Base-by-base conservation (phyloP, 2,113 vertebrate species). In the Cyprinodon tularosa region DNA sequence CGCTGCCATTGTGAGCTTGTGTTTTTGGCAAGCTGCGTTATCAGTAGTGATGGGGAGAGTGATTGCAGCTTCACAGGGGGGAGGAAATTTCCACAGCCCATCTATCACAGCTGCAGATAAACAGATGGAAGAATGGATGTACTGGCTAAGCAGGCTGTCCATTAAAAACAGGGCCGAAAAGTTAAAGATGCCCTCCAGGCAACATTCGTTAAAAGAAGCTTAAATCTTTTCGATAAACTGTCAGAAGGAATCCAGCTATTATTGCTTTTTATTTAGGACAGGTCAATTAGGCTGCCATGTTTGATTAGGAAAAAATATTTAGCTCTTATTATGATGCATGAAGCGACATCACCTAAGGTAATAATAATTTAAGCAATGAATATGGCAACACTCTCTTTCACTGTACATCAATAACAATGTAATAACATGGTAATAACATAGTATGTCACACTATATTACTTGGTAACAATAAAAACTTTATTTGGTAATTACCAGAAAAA, bases 1-100 rank as follows among this genome's bases (percentile, higher is more conserved):
- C 66, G 78, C 81, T 84, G 80, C 88, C 82, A 82, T 72, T 86
- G 83, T 57, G 86, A 84, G 83, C 71, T 82, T 80, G 83, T 88
- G 90, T 90, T 89, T 91, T 84, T 91, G 88, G 90, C 90, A 86
- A 57, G 57, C 82, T 71, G 84, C 73, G 74, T 90, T 91, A 90
- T 90, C 90, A 78, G 88, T 77, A 77, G 84, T 89, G 90, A 91
- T 89, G 86, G 85, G 76, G 69, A 87, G 82, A 89, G 78, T 89
- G 90, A 91, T 91, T 89, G 88, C 72, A 68, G 76, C 84, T 53
- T 65, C 80, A 83, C 83, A 74, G 83, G 82, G 78, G 82, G 84
- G 76, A 68, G 86, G 82, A 70, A 61, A 88, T 84, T 84, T 90
- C 82, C 84, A 86, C 88, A 90, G 86, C 87, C 84, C 84, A 91